Conservation (phyloP, 2,888 invertebrate genomes). For the Geophilus truncorum region DNA sequence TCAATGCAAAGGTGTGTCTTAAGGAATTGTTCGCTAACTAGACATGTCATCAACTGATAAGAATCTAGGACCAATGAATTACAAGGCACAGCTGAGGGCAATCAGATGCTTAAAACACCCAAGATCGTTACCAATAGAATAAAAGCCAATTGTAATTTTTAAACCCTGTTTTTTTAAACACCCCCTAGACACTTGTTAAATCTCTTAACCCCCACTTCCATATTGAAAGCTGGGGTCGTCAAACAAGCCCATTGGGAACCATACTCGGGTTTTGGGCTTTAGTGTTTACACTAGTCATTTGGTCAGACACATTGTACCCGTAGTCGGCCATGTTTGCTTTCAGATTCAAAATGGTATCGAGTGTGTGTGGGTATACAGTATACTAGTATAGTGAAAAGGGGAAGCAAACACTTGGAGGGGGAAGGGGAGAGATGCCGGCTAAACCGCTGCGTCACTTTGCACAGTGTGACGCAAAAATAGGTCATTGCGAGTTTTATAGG, state of each 20-base stretch:
- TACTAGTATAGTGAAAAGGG: not conserved
- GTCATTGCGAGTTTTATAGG: not conserved
- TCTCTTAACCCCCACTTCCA: not conserved
- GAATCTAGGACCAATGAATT: not conserved
- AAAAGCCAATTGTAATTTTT: not conserved
- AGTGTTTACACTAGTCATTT: not conserved
- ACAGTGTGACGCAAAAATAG: not conserved
- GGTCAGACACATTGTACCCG: not conserved
- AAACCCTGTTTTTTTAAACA: not conserved
- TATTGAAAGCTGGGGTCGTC: not conserved
- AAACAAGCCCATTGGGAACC: not conserved
- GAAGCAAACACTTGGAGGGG: not conserved
- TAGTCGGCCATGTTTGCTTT: not conserved
- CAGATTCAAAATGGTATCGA: not conserved
- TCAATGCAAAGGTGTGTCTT: constrained; percentile 10
- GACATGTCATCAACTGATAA: not conserved
- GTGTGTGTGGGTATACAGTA: not conserved
- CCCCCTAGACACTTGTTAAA: not conserved
- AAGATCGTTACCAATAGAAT: not conserved
- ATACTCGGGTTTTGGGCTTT: not conserved
- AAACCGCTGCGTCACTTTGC: not conserved
- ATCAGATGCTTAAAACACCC: not conserved
- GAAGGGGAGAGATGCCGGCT: not conserved
- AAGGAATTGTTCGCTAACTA: not conserved
- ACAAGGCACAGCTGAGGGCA: not conserved